These are phyloP conservation scores for Notechis scutatus DNA, from an alignment of 2,113 vertebrate species.

Conservation along the genomic window DNA sequence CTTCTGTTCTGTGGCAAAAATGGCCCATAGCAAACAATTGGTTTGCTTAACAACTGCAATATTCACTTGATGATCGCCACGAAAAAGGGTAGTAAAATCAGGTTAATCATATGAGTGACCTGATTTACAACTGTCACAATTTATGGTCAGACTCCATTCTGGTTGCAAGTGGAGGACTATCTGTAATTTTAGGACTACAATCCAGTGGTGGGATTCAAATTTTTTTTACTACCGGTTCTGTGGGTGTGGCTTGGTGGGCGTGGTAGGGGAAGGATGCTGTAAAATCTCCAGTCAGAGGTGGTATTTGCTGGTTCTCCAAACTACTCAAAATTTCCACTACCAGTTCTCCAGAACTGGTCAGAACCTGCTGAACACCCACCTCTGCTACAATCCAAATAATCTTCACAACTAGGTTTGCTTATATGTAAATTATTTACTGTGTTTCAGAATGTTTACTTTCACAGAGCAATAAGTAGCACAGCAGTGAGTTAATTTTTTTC, in stretches of 20 bases:
- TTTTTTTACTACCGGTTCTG: no score
- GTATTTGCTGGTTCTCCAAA: no score
- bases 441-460: neutral
- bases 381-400: constrained; percentile 4
- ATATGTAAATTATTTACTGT: neutral
- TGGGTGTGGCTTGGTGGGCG: no score
- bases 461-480: neutral
- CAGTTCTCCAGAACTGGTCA: no score
- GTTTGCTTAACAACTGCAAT: neutral
- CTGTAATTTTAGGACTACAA: constrained; percentile 51
- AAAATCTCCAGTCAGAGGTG: no score
- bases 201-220: constrained; percentile 30
- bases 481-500: neutral
- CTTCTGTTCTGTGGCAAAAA: neutral
- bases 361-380: neutral
- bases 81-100: neutral
- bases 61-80: neutral
- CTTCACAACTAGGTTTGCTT: constrained; percentile 48
- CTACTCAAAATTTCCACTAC: no score
- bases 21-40: neutral
- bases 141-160: neutral
- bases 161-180: neutral
- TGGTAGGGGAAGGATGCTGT: no score
- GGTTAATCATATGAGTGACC: neutral
- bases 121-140: neutral